Percentiles rank a stretch among this genome's conserved stretches.
Conservation (phyloP, 2,797 vertebrate species). For the Cyprinella venusta region DNA sequence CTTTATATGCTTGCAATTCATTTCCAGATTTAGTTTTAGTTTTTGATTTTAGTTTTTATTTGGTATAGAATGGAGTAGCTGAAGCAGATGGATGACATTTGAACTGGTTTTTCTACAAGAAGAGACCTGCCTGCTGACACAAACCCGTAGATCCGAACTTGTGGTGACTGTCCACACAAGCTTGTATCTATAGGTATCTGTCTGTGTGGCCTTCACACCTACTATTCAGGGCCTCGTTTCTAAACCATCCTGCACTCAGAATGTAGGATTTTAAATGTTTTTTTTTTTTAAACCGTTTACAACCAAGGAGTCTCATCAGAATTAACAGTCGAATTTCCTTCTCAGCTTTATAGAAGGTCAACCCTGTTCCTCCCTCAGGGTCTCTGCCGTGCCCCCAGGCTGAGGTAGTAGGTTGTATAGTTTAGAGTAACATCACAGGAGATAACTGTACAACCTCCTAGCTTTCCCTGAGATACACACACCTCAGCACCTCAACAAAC, state of each 20-base stretch:
- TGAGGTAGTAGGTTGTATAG: constrained; percentile 99
- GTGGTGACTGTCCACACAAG: constrained; percentile 94
- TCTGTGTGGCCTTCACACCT: constrained; percentile 83
- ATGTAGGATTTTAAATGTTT: not conserved
- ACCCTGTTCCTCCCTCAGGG: constrained; percentile 6
- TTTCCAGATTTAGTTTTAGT: constrained; percentile 10
- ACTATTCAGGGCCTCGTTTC: constrained; percentile 34
- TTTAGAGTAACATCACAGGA: constrained; percentile 93
- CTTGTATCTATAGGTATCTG: constrained; percentile 99
- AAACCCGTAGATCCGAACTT: constrained; percentile 99
- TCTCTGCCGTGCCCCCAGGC: constrained; percentile 84
- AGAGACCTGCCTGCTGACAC: constrained; percentile 85
- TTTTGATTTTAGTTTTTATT: not conserved
- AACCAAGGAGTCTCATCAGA: not conserved
- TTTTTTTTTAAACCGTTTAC: not conserved
- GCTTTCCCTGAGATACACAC: constrained; percentile 93
- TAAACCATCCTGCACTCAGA: constrained; percentile 14
- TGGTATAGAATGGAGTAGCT: not conserved
- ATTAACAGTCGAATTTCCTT: not conserved
- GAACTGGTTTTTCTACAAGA: constrained; percentile 43
- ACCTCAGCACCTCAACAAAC: constrained; percentile 57
- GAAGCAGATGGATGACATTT: constrained; percentile 20
- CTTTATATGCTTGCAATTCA: constrained; percentile 1
- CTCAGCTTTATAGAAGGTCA: not conserved
- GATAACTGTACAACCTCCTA: constrained; percentile 99